Conservation (phyloP, 2,888 invertebrate genomes). For the Torymus aiolomorphi region DNA sequence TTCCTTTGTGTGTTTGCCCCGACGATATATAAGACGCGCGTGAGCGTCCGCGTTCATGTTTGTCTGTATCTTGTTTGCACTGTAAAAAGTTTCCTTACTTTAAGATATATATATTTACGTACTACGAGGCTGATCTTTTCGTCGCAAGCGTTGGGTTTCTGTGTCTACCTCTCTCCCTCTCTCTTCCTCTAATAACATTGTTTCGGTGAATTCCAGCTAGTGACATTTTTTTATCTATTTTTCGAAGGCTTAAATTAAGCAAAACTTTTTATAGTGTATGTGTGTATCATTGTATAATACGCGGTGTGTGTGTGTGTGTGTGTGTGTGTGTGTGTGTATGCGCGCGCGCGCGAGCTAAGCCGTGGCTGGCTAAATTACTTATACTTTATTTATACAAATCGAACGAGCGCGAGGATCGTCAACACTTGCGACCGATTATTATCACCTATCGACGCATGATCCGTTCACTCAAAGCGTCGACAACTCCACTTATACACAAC, state of each 20-base stretch:
- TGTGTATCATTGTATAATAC: too few relatives aligned
- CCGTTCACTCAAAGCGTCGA: neutral
- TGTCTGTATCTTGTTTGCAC: constrained; percentile 10
- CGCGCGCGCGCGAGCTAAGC: neutral
- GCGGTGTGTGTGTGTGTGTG: neutral
- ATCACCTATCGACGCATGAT: neutral
- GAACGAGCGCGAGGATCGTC: constrained; percentile 29
- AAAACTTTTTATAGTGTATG: constrained; percentile 21
- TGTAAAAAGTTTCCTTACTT: constrained; percentile 25
- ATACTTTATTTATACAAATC: constrained; percentile 19
- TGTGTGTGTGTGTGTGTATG: too few relatives aligned
- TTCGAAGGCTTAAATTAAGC: constrained; percentile 5
- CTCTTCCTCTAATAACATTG: too few relatives aligned
- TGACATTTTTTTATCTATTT: neutral
- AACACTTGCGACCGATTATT: neutral
- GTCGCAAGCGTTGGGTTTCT: too few relatives aligned
- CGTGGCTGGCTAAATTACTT: neutral
- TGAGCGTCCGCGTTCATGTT: neutral
- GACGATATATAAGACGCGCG: constrained; percentile 1
- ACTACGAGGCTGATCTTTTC: too few relatives aligned
- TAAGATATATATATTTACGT: constrained; percentile 10
- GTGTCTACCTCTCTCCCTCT: too few relatives aligned
- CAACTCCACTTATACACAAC: neutral
- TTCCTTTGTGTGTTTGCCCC: constrained; percentile 26
- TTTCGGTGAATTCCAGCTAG: neutral